Base-by-base conservation (phyloP, 2,113 vertebrate species). In the Electrona antarctica region DNA sequence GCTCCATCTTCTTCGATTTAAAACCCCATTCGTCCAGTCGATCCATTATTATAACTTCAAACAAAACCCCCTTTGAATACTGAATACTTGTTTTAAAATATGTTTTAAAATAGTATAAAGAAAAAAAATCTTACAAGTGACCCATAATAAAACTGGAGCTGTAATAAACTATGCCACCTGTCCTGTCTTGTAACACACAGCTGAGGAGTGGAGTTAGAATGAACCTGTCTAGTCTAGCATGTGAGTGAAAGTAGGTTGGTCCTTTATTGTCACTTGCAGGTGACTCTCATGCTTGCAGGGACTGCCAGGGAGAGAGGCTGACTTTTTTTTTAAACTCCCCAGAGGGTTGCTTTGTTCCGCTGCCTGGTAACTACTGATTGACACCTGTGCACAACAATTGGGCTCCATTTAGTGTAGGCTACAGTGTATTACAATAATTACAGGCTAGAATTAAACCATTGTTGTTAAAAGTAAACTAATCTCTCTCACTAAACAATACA, bases 1-100 rank as follows among this genome's bases (percentile, higher is more conserved):
- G 62, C 5, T 90, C 86, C 78, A 92, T 80, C n/a, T 58, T 76
- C 64, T 78, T 86, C 55, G 87, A 54, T 73, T 87, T 90, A 12
- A 90, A 85, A 58, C 76, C 78, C 85, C 91, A 88, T 15, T 81
- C 88, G 14, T 84, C 76, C 2, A 88, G 46, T 1, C 64, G 87
- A 78, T 87, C 89, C 93, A 93, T 94, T 0, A 2, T 64, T 11
- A 1, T 14, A 6, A 41, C 33, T 41, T 7, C 60, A 15, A 12
- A 6, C 2, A 6, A 48, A 8, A 11, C 14, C 65, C 41, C 6
- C 1, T 7, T 52, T 46, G 21, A 58, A 11, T 1, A 50, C 13
- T 7, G 50, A 21, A 15, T 50, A 15, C 55, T 49, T 57, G n/a
- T 7, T 11, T 41, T 8, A 45, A 33, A 60, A 51, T 7, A 59